Evolutionary conservation across 2,113 vertebrate species (phyloP).

Genomic region (Silurus asotus): DNA sequence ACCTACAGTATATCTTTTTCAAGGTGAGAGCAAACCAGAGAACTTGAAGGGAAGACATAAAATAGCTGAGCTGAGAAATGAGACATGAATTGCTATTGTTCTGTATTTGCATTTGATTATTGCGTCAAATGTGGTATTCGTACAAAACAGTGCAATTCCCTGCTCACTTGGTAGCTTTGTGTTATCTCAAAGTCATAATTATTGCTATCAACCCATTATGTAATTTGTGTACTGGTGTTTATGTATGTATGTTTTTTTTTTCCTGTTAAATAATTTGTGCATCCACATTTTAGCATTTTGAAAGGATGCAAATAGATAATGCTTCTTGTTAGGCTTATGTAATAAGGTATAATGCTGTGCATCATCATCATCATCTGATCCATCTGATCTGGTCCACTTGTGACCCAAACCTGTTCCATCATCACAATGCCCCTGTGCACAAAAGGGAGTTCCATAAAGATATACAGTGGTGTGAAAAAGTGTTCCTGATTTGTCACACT

Average conservation of each 20-base stretch:
- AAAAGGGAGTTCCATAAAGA: too few species aligned
- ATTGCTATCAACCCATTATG: not conserved
- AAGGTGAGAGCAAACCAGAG: not conserved
- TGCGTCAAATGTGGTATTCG: not conserved
- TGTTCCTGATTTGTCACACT: too few species aligned
- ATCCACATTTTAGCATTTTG: constrained; percentile 12
- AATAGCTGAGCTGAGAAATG: not conserved
- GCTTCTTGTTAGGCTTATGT: constrained; percentile 25
- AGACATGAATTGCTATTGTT: not conserved
- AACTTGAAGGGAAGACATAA: not conserved
- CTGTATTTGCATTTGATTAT: constrained; percentile 7
- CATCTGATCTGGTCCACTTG: constrained; percentile 34
- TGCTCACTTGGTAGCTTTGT: not conserved
- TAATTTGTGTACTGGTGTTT: constrained; percentile 7
- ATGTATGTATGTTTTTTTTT: too few species aligned
- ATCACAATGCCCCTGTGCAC: too few species aligned
- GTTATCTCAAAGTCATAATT: not conserved
- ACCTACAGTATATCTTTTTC: not conserved
- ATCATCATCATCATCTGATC: constrained; percentile 36
- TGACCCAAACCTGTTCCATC: too few species aligned
- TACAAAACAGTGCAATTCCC: not conserved
- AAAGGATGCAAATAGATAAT: constrained; percentile 5
- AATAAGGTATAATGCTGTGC: constrained; percentile 21
- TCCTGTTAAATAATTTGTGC: too few species aligned
- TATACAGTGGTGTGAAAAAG: too few species aligned